Conservation (phyloP, 2,888 invertebrate species). For the Globia sparganii region DNA sequence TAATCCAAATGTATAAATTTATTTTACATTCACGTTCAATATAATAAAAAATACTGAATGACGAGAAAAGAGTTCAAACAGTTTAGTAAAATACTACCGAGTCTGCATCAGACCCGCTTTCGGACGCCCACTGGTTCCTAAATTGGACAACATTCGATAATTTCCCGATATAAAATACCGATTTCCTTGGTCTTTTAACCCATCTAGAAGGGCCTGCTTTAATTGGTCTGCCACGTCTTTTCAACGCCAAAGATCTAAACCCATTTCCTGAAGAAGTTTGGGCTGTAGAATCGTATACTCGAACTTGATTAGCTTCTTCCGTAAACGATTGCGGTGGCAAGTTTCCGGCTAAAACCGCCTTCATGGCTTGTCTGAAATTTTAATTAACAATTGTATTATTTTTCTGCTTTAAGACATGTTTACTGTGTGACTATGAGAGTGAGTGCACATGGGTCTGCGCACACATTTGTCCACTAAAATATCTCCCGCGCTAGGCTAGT, state of each 20-base stretch:
- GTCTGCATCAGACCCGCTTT: conserved; percentile 63
- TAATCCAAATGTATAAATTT: not conserved
- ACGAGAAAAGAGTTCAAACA: not conserved
- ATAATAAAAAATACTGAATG: not conserved
- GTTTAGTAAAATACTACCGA: conserved; percentile 53
- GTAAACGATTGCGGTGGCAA: conserved; percentile 29
- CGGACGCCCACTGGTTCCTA: conserved; percentile 32
- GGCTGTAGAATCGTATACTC: not conserved
- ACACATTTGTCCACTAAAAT: not conserved
- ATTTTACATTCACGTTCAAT: conserved; percentile 7
- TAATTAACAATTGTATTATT: not conserved
- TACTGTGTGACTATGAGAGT: not conserved
- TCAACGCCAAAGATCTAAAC: conserved; percentile 13
- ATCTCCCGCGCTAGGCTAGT: not conserved
- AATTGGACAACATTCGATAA: conserved; percentile 70
- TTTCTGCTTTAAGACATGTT: not conserved
- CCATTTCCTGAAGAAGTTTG: not conserved
- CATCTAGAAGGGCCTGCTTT: conserved; percentile 67
- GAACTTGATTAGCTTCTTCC: conserved; percentile 23
- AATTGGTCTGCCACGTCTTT: conserved; percentile 62
- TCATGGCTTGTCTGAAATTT: conserved; percentile 77
- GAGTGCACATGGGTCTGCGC: not conserved
- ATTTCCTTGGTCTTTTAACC: conserved; percentile 49
- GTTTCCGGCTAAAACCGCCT: conserved; percentile 63
- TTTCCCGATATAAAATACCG: conserved; percentile 70